Evolutionary conservation across 1,140 invertebrate species (phyloP).

Genomic region (Drosophila tsacasi): DNA sequence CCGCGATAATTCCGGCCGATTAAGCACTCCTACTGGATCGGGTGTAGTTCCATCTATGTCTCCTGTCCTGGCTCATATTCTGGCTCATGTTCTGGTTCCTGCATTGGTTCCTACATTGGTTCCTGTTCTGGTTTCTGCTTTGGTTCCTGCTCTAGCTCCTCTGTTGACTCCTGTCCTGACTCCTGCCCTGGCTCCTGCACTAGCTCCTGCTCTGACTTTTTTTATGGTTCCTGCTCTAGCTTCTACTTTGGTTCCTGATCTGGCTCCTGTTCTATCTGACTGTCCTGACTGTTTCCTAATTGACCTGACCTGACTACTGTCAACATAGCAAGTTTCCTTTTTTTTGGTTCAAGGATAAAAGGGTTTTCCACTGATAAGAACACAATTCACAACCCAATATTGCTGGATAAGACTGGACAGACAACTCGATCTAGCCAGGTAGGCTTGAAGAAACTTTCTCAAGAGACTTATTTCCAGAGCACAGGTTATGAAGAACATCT

Average conservation of each 20-base stretch:
- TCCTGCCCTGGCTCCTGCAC: too few species aligned
- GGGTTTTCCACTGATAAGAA: not conserved
- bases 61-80: too few species aligned
- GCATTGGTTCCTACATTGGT: too few species aligned
- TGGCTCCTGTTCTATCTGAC: too few species aligned
- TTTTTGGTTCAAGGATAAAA: not conserved
- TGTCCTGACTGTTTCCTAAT: conserved; percentile 1
- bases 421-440: not conserved
- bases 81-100: too few species aligned
- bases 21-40: conserved; percentile 13
- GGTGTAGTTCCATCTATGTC: too few species aligned
- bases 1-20: conserved; percentile 62
- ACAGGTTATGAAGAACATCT: not conserved
- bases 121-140: too few species aligned
- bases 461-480: not conserved
- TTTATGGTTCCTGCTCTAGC: not conserved
- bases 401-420: not conserved
- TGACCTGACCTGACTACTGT: not conserved
- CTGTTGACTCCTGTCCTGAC: too few species aligned
- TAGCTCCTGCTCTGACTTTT: too few species aligned
- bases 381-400: not conserved
- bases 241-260: too few species aligned
- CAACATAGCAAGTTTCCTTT: not conserved
- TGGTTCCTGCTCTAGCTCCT: too few species aligned
- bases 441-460: not conserved